phyloP scores from a whole-genome alignment of 1,140 invertebrate species.

The Mactra quadrangularis region DNA sequence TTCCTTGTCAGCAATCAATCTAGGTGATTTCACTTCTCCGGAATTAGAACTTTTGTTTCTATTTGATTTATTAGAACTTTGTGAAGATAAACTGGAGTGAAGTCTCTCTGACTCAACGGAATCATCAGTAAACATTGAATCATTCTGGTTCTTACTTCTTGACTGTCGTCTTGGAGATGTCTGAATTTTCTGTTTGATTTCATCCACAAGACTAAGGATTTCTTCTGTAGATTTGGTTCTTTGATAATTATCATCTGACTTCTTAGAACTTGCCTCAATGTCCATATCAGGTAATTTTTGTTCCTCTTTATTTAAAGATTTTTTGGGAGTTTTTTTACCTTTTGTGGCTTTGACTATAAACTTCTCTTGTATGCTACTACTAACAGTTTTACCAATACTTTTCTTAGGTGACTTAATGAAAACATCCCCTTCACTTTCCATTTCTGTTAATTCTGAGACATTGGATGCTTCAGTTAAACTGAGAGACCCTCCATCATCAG shows the following conservation, averaged over 20 bases:
- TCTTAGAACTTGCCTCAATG: not conserved
- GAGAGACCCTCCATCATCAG: not conserved
- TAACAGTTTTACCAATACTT: not conserved
- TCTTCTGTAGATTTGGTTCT: constrained; percentile 55
- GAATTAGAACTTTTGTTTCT: too few relatives aligned
- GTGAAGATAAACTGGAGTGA: too few relatives aligned
- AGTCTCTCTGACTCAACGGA: constrained; percentile 28
- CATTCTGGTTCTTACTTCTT: not conserved
- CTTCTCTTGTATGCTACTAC: constrained; percentile 15
- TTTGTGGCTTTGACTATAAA: constrained; percentile 33
- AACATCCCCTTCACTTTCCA: constrained; percentile 35
- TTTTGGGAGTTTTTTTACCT: constrained; percentile 24
- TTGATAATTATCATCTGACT: not conserved
- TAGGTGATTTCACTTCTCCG: not conserved
- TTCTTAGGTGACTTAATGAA: constrained; percentile 16
- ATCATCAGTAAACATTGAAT: constrained; percentile 57
- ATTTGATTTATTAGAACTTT: too few relatives aligned
- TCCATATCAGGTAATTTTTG: not conserved
- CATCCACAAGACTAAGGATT: constrained; percentile 38
- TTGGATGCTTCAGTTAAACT: not conserved
- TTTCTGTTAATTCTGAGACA: constrained; percentile 14
- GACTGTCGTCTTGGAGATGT: not conserved
- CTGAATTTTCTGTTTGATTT: constrained; percentile 45
- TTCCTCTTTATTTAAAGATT: not conserved
- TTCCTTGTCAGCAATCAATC: too few relatives aligned